A percentile compares a stretch with the other conserved stretches of the same genome.
These are phyloP conservation scores for Limanda limanda DNA, from an alignment of 2,113 vertebrate species.

Conservation along the genomic window DNA sequence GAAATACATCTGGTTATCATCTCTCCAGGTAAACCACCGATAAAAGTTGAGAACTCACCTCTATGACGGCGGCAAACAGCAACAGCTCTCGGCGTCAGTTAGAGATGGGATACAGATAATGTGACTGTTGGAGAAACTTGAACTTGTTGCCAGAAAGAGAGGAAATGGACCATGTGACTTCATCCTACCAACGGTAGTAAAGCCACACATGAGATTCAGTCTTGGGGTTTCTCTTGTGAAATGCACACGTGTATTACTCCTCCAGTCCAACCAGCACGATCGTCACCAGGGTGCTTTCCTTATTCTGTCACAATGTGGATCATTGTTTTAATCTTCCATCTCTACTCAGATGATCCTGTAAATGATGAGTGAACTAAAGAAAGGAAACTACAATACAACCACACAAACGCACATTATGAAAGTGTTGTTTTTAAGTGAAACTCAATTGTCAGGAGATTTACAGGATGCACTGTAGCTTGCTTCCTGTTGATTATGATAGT, in stretches of 20 bases:
- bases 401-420: background rate
- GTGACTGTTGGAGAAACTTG: conserved; percentile 41
- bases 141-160: background rate
- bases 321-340: too few species aligned
- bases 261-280: background rate
- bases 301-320: too few species aligned
- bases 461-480: background rate
- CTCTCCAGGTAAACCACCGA: too few species aligned
- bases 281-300: too few species aligned
- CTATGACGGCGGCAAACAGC: background rate
- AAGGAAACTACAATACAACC: background rate
- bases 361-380: too few species aligned
- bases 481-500: conserved; percentile 56
- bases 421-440: conserved; percentile 1
- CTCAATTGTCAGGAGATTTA: conserved; percentile 8
- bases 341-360: too few species aligned
- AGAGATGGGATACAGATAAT: conserved; percentile 24
- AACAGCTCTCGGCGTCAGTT: conserved; percentile 13
- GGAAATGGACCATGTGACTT: conserved; percentile 67
- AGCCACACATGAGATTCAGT: background rate
- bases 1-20: too few species aligned
- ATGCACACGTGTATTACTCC: background rate
- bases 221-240: conserved; percentile 1
- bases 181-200: conserved; percentile 30
- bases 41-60: conserved; percentile 54